Evolutionary conservation across 30 jellyfish, hydroid and myxozoan genomes (phyloP).

Genomic region (Chironex yamaguchii): DNA sequence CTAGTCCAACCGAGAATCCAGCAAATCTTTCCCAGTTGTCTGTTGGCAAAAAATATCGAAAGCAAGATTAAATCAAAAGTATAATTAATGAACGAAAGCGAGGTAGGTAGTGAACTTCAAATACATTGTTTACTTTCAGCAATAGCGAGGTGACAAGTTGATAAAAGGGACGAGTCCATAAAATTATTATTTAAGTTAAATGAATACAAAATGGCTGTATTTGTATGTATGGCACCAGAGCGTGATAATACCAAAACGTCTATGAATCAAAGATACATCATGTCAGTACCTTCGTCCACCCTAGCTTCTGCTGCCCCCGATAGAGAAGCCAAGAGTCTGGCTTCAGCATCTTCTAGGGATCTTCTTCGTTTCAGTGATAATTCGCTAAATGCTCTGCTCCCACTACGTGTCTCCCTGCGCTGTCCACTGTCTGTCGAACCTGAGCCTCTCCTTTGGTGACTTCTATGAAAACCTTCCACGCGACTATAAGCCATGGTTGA

Average conservation of each 20-base stretch:
- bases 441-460: neutral
- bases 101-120: too few species aligned
- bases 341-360: slow-evolving; percentile 55
- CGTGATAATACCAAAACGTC: too few species aligned
- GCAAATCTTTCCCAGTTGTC: slow-evolving; percentile 81
- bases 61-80: too few species aligned
- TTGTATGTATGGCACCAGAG: too few species aligned
- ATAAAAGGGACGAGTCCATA: too few species aligned
- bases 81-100: too few species aligned
- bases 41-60: too few species aligned
- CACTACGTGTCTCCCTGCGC: neutral
- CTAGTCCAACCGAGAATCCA: slow-evolving; percentile 84
- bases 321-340: slow-evolving; percentile 47
- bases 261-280: too few species aligned
- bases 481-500: neutral
- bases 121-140: too few species aligned
- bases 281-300: slow-evolving; percentile 73
- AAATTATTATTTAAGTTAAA: too few species aligned
- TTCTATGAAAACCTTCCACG: neutral
- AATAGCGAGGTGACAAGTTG: too few species aligned
- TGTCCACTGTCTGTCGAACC: neutral
- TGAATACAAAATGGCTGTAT: too few species aligned
- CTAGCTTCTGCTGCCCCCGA: slow-evolving; percentile 27
- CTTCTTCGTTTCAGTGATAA: neutral
- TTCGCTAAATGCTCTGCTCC: neutral